These are phyloP conservation scores for Plebejus anna DNA, from an alignment of 2,888 invertebrate genomes.

Conservation along the genomic window DNA sequence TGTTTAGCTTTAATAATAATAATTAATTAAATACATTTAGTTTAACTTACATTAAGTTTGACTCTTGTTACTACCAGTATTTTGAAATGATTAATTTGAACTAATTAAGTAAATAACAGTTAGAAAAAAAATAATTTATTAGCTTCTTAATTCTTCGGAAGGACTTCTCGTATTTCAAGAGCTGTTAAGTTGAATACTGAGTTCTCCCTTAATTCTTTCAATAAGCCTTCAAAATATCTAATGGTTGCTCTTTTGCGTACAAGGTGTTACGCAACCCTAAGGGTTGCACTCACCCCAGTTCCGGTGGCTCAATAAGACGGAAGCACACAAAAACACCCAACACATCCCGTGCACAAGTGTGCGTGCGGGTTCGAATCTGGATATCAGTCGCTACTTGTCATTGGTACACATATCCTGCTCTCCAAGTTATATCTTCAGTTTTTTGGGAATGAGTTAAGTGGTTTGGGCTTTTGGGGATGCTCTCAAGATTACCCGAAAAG, in stretches of 20 bases:
- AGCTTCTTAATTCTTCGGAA: neutral
- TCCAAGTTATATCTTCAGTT: neutral
- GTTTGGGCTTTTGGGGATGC: neutral
- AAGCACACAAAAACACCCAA: constrained; percentile 54
- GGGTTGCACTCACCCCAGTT: constrained; percentile 44
- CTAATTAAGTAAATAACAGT: too few relatives aligned
- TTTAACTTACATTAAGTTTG: too few relatives aligned
- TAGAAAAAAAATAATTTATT: too few relatives aligned
- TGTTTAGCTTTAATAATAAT: neutral
- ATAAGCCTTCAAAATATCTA: neutral
- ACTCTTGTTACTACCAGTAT: too few relatives aligned
- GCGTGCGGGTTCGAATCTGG: constrained; percentile 49
- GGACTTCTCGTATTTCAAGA: neutral
- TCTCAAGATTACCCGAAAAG: neutral
- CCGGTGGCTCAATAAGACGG: constrained; percentile 58
- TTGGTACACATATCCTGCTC: constrained; percentile 11
- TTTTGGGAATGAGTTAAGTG: neutral
- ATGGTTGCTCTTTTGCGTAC: neutral
- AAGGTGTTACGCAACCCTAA: constrained; percentile 15
- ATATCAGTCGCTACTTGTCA: constrained; percentile 33
- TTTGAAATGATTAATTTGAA: too few relatives aligned
- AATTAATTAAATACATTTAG: too few relatives aligned
- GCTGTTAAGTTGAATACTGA: neutral
- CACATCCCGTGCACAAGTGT: constrained; percentile 60
- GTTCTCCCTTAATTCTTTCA: neutral